These are phyloP conservation scores for Vulpes ferrilata DNA, from an alignment of 2,113 vertebrate genomes.

Conservation along the genomic window DNA sequence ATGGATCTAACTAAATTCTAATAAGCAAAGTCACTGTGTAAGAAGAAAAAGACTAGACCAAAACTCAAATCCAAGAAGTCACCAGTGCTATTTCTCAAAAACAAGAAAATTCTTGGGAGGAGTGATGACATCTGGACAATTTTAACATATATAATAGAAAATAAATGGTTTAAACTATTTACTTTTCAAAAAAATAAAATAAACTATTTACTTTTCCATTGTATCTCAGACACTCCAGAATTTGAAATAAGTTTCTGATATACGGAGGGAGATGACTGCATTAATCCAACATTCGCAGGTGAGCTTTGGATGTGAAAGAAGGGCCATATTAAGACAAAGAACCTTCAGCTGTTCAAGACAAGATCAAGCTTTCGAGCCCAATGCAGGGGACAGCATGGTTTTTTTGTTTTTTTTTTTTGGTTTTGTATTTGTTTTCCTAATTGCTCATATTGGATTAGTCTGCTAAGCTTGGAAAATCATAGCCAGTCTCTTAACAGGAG, in stretches of 20 bases:
- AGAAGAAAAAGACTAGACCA: background rate
- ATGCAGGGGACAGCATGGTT: background rate
- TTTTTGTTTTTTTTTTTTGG: background rate
- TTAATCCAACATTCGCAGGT: background rate
- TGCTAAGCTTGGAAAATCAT: background rate
- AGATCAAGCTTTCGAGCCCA: conserved; percentile 4
- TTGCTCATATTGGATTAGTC: background rate
- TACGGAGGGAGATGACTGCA: background rate
- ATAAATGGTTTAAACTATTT: background rate
- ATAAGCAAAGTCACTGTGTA: background rate
- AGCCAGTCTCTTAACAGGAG: background rate
- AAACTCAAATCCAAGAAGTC: background rate
- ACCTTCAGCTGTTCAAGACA: background rate
- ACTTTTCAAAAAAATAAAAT: background rate
- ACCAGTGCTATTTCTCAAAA: conserved; percentile 10
- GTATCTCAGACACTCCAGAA: background rate
- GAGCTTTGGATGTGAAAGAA: background rate
- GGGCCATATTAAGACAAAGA: background rate
- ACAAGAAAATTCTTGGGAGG: background rate
- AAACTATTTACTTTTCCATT: conserved; percentile 27
- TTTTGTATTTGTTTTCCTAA: background rate
- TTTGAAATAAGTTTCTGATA: conserved; percentile 17
- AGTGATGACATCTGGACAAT: background rate
- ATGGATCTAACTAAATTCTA: conserved; percentile 39
- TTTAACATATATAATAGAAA: background rate